These are phyloP conservation scores for Baryphthengus martii DNA, from an alignment of 2,113 vertebrate species.

Conservation along the genomic window DNA sequence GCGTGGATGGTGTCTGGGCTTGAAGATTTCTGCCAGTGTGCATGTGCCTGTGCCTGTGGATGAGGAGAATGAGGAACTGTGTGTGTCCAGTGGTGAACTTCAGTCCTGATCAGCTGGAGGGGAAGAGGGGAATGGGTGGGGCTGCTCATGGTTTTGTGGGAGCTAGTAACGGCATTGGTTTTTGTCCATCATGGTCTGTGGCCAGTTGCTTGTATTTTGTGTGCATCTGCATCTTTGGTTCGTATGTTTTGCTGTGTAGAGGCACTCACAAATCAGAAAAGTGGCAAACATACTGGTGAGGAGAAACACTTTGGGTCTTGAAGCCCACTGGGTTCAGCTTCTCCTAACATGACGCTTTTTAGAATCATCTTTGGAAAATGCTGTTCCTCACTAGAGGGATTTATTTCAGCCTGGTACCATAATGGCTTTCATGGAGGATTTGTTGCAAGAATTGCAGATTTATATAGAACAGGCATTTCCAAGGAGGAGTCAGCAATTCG, in stretches of 20 bases:
- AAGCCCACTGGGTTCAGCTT: not conserved
- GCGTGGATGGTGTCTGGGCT: not conserved
- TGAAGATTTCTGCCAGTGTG: not conserved
- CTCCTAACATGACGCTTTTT: not conserved
- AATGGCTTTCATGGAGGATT: not conserved
- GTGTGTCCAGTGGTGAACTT: not conserved
- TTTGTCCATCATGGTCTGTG: accelerated
- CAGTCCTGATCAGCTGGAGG: not conserved
- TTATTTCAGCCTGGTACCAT: not conserved
- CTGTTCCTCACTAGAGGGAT: not conserved
- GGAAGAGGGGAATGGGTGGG: not conserved
- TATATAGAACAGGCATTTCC: not conserved
- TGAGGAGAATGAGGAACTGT: not conserved
- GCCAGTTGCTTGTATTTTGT: not conserved
- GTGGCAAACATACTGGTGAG: not conserved
- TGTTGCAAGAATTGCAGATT: not conserved
- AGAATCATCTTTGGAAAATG: not conserved
- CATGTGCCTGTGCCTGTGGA: not conserved
- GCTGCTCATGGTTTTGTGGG: not conserved
- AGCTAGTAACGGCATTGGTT: not conserved
- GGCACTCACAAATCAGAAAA: not conserved
- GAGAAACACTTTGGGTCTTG: not conserved
- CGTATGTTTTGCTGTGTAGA: not conserved
- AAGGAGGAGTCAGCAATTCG: not conserved
- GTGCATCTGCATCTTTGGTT: not conserved